Conservation (phyloP, 37 sponge, comb jelly and placozoan species). For the Crambe crambe region DNA sequence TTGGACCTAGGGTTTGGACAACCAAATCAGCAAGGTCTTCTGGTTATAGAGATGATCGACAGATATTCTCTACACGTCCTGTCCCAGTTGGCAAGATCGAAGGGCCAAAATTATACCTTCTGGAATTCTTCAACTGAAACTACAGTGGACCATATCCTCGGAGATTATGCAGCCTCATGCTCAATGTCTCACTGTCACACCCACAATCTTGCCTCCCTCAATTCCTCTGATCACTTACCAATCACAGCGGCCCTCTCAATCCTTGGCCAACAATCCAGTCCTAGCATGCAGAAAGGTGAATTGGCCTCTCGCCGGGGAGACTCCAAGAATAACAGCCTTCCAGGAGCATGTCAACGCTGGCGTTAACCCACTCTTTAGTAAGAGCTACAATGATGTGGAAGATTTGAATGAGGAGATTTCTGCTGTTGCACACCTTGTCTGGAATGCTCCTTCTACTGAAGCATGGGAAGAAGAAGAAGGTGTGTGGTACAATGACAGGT, state of each 20-base stretch:
- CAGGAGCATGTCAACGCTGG: neutral
- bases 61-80: neutral
- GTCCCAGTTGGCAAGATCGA: neutral
- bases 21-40: slow-evolving; percentile 1
- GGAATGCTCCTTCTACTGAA: neutral
- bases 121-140: neutral
- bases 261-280: neutral
- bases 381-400: neutral
- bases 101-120: slow-evolving; percentile 8
- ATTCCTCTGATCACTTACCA: neutral
- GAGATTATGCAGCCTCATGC: neutral
- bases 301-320: neutral
- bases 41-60: neutral
- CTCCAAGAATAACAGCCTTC: neutral
- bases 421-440: neutral
- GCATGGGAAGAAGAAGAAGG: neutral
- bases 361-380: neutral
- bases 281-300: neutral
- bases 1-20: neutral
- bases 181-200: neutral
- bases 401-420: neutral
- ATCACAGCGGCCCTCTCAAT: neutral
- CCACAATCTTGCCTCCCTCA: neutral
- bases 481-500: neutral
- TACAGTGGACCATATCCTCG: neutral